Evolutionary conservation across 2,113 vertebrate genomes (phyloP), one percentile per base, ranked within the genome.

Genomic region (Conger conger): DNA sequence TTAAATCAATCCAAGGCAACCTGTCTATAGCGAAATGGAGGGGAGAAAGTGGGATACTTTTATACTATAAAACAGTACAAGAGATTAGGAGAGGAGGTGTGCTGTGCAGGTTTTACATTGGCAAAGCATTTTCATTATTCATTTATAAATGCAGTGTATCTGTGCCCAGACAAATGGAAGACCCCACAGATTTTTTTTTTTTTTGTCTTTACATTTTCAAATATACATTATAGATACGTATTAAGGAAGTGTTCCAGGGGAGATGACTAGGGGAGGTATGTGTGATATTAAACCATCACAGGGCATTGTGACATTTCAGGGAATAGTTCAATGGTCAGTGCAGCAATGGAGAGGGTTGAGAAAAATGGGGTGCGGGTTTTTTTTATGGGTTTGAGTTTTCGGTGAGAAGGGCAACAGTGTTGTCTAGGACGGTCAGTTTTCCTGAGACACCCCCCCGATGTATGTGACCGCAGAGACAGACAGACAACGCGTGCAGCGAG

Each of bases 101-200:
- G 92, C 94, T 95, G 91, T 94, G 95, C 93, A 93, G 88, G 92
- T 88, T 91, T 89, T 91, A 92, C 83, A 91, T 80, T 88, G 89
- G 91, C 89, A 89, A 94, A 93, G 91, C 91, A 80, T 90, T 84
- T 63, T 90, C 86, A 83, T 88, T 38, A 89, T 77, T 88, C 85
- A 63, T 87, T 90, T 86, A 83, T 88, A 85, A 88, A 90, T 30
- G 38, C 50, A 73, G 80, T 23, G 83, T 76, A 86, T 92, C 80
- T 88, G 91, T 91, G 91, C 88, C 89, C 83, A 80, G 85, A 80
- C 57, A 88, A 88, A 87, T 92, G 88, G 89, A 87, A 88, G 90
- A 90, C 80, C 60, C 78, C 84, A 42, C 17, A 18, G 78, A 68
- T 80, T 1, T 76, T 77, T n/a, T 50, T n/a, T 53, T 60, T 60